These are phyloP conservation scores for Meta bourneti DNA, from an alignment of 2,888 invertebrate genomes.

Conservation along the genomic window DNA sequence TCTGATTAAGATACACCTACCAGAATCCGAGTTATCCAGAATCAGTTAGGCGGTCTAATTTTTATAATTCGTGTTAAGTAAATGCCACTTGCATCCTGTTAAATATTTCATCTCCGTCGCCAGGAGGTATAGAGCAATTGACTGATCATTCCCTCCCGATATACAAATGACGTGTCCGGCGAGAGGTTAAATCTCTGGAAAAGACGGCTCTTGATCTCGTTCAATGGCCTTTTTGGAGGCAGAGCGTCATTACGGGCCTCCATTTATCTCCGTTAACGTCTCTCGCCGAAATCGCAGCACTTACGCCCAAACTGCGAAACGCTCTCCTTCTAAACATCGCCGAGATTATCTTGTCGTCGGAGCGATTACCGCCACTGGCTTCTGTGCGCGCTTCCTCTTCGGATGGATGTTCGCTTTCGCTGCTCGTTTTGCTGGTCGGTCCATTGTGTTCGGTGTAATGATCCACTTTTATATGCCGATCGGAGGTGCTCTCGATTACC, in stretches of 20 bases:
- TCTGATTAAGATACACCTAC: too few species aligned
- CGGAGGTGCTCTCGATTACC: background rate
- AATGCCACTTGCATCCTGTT: too few species aligned
- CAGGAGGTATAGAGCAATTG: too few species aligned
- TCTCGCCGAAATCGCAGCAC: background rate
- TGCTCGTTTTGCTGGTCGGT: background rate
- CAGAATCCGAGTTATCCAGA: too few species aligned
- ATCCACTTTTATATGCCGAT: background rate
- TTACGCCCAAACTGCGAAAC: constrained; percentile 18
- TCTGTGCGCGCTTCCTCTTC: background rate
- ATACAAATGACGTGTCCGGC: too few species aligned
- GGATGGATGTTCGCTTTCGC: background rate
- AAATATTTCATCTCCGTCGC: too few species aligned
- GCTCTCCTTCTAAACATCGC: constrained; percentile 14
- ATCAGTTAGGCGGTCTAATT: too few species aligned
- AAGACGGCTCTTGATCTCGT: too few species aligned
- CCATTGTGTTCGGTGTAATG: too few species aligned
- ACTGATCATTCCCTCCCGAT: too few species aligned
- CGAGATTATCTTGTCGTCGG: constrained; percentile 26
- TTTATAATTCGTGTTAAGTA: too few species aligned
- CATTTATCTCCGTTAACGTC: constrained; percentile 38
- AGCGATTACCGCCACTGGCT: constrained; percentile 9
- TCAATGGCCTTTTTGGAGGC: constrained; percentile 12
- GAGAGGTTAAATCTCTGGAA: too few species aligned
- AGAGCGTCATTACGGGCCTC: constrained; percentile 7